These are phyloP conservation scores for Pyrrhosoma nymphula DNA, from an alignment of 2,888 invertebrate species.

Conservation along the genomic window DNA sequence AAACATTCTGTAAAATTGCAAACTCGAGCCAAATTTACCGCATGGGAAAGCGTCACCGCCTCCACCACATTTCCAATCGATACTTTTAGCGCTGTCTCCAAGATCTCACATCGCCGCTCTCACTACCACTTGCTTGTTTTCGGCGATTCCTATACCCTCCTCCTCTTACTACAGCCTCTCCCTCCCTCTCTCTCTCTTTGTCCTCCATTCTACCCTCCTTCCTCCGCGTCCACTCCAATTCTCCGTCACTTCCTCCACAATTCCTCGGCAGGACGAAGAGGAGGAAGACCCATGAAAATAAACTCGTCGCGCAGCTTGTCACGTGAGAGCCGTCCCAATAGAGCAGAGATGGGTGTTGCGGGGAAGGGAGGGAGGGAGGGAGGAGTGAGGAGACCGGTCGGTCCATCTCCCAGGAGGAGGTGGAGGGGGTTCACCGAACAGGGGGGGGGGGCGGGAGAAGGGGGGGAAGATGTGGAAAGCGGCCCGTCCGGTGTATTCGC, in stretches of 20 bases:
- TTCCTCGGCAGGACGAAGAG: not conserved
- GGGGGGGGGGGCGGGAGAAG: not conserved
- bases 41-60: no score
- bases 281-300: not conserved
- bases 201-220: not conserved
- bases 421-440: not conserved
- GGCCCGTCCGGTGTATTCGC: slow-evolving; percentile 1
- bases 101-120: no score
- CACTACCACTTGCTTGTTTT: no score
- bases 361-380: no score
- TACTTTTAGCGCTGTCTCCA: no score
- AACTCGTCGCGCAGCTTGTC: not conserved
- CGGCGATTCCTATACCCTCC: not conserved
- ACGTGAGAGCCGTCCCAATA: slow-evolving; percentile 2
- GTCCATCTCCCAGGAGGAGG: no score
- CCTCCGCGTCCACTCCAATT: not conserved
- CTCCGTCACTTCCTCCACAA: not conserved
- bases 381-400: no score
- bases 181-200: not conserved
- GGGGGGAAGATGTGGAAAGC: not conserved
- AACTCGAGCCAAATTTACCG: no score
- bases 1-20: no score
- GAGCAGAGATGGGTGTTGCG: not conserved
- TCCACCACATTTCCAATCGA: no score
- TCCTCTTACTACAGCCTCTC: not conserved